Base-by-base conservation (phyloP, 2,888 invertebrate genomes). In the Troglohyphantes excavatus region DNA sequence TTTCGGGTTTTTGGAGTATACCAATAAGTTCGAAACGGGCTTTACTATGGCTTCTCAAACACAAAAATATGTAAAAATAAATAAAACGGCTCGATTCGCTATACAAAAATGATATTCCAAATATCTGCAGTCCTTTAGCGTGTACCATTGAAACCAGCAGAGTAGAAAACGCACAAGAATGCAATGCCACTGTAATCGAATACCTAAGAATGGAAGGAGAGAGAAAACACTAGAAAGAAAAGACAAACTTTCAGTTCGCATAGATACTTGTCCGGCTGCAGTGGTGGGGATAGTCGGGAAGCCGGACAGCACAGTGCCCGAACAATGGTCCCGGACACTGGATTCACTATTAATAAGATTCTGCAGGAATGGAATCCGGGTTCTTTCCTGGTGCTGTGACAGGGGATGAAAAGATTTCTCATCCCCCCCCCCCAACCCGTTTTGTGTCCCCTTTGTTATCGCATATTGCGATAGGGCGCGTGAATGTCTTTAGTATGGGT, bases 301-400 rank as follows among this genome's bases (percentile, higher is more conserved):
- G 75, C 75, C 75, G 75, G 75, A 75, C 75, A 53, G 21, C 53
- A 29, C 75, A 27, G 59, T 75, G 29, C 29, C 33, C 29, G 75
- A 61, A 75, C 75, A 75, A 75, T 75, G 75, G 59, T 26, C 6
- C 53, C 59, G 75, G 75, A 75, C 27, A 59, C 59, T 27, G 61
- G 75, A 75, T 75, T 75, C 75, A 75, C 75, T 75, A 75, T 75
- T 75, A 75, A 75, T 75, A 75, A 75, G 75, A 75, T 75, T 75
- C 61, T 53, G 75, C 59, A 19, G 75, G 75, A 75, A 27, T 75
- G 75, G 75, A 75, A 75, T 75, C 75, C 26, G 26, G 53, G 72
- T 46, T 73, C 75, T 75, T 75, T 75, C 61, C 75, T 59, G 75
- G 59, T 29, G 9, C 33, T 75, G 75, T 75, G 75, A 75, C 75